Conservation (phyloP, 1,140 invertebrate genomes). For the Thaumatotibia leucotreta region DNA sequence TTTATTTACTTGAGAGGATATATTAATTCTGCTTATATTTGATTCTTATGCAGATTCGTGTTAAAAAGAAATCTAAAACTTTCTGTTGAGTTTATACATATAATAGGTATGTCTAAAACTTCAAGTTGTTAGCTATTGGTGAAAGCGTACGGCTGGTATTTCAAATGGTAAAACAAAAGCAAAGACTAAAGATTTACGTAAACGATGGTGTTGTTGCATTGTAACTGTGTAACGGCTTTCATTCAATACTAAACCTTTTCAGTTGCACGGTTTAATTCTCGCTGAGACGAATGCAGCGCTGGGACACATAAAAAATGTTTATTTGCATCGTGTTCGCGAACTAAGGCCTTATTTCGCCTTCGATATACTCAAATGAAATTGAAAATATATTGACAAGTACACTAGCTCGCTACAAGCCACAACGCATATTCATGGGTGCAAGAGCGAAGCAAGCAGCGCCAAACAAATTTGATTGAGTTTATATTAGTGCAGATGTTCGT, state of each 20-base stretch:
- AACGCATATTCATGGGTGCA: too few species aligned
- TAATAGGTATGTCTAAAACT: background rate
- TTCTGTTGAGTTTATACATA: background rate
- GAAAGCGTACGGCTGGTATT: background rate
- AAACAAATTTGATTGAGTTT: background rate
- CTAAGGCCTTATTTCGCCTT: too few species aligned
- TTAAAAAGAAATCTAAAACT: background rate
- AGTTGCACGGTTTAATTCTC: slow-evolving; percentile 61
- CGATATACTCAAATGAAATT: too few species aligned
- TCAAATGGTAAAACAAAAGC: slow-evolving; percentile 27
- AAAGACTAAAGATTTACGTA: slow-evolving; percentile 49
- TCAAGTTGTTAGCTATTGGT: background rate
- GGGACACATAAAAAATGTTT: slow-evolving; percentile 60
- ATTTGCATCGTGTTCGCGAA: slow-evolving; percentile 58
- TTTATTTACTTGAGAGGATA: too few species aligned
- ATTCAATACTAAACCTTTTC: slow-evolving; percentile 73
- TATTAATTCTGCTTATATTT: background rate
- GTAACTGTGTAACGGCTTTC: slow-evolving; percentile 49
- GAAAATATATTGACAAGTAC: too few species aligned
- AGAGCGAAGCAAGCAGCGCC: background rate
- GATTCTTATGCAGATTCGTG: background rate
- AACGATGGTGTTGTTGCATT: slow-evolving; percentile 68
- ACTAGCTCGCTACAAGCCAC: too few species aligned
- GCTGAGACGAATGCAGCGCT: slow-evolving; percentile 47
- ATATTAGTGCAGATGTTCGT: background rate